Conservation (phyloP, 2,888 invertebrate species). For the Trichopoda pennipes region DNA sequence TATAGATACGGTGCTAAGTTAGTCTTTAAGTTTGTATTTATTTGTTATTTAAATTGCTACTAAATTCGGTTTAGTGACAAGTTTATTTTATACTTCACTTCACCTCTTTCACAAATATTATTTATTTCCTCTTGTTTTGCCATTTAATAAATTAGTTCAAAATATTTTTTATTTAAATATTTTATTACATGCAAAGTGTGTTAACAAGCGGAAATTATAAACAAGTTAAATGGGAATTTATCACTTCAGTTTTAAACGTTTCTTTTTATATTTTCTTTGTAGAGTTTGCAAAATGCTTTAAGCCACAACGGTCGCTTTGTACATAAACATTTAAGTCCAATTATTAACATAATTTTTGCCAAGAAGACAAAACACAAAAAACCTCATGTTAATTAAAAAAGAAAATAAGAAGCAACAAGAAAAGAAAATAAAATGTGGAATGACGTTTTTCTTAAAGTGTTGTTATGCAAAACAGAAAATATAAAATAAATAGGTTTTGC, state of each 20-base stretch:
- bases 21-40: too few relatives aligned
- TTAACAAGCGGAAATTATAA: slow-evolving; percentile 68
- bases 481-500: too few relatives aligned
- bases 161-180: slow-evolving; percentile 4
- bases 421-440: background rate
- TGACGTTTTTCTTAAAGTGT: background rate
- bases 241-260: slow-evolving; percentile 45
- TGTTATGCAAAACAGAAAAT: too few relatives aligned
- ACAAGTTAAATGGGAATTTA: slow-evolving; percentile 61
- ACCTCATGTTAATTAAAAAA: slow-evolving; percentile 47
- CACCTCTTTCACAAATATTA: slow-evolving; percentile 1
- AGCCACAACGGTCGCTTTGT: slow-evolving; percentile 1
- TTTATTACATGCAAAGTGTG: slow-evolving; percentile 53
- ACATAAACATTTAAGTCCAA: slow-evolving; percentile 41
- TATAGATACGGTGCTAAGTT: too few relatives aligned
- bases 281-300: slow-evolving; percentile 10
- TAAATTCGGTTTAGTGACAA: background rate
- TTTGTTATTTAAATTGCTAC: too few relatives aligned
- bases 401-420: slow-evolving; percentile 40
- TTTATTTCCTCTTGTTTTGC: slow-evolving; percentile 36
- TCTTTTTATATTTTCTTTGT: slow-evolving; percentile 1
- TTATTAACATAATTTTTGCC: slow-evolving; percentile 59
- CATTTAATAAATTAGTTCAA: slow-evolving; percentile 61
- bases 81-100: slow-evolving; percentile 17
- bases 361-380: slow-evolving; percentile 32